Conservation (phyloP, 2,113 vertebrate genomes). For the Saguinus midas region DNA sequence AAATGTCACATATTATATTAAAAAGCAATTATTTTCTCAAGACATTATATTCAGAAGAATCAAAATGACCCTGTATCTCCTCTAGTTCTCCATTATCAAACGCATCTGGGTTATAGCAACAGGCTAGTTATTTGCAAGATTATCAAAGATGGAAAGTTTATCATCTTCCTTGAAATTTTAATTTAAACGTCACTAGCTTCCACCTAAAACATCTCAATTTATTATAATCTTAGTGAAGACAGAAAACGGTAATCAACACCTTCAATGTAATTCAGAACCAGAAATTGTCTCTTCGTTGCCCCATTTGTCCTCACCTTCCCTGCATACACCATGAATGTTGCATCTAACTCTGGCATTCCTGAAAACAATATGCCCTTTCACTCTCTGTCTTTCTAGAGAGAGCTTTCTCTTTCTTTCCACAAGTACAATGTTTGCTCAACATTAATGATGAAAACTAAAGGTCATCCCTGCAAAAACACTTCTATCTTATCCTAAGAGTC, state of each 20-base stretch:
- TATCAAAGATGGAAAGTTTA: background rate
- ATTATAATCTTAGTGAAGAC: background rate
- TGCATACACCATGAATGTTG: background rate
- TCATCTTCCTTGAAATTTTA: background rate
- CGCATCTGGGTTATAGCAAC: background rate
- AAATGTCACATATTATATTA: background rate
- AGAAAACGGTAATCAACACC: background rate
- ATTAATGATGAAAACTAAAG: conserved; percentile 48
- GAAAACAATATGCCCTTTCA: background rate
- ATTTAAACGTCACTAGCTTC: background rate
- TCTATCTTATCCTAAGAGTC: background rate
- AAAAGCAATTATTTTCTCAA: background rate
- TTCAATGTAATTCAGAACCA: background rate
- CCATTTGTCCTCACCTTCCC: background rate
- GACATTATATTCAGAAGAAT: background rate
- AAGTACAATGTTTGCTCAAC: background rate
- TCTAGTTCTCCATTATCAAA: background rate
- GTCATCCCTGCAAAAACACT: conserved; percentile 30
- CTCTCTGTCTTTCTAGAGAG: background rate
- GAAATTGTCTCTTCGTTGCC: background rate
- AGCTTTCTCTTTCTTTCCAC: conserved; percentile 3
- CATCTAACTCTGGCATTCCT: background rate
- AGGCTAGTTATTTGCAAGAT: background rate
- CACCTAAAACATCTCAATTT: background rate
- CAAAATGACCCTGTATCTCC: background rate